These are phyloP conservation scores for Temnothorax longispinosus DNA, from an alignment of 1,140 invertebrate genomes.

Conservation along the genomic window DNA sequence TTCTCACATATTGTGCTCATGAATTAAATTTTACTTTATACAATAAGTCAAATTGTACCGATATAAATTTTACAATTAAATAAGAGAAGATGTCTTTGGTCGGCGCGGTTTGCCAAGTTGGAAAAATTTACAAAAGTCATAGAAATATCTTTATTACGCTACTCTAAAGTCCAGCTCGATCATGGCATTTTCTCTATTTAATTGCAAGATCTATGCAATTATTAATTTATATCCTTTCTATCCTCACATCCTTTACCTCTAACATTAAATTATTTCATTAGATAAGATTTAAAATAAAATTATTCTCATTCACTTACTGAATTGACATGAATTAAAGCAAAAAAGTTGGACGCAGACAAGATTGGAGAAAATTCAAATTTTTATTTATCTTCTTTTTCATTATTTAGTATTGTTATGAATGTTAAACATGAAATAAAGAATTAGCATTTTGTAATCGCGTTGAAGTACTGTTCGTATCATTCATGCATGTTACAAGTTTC, in stretches of 20 bases:
- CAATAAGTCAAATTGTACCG: no score
- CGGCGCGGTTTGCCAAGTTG: no score
- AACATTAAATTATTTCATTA: background rate
- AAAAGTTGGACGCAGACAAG: background rate
- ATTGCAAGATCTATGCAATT: background rate
- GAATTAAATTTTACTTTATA: conserved; percentile 66
- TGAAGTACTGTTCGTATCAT: background rate
- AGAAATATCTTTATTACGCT: no score
- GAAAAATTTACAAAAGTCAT: no score
- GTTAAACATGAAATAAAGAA: background rate
- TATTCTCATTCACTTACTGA: background rate
- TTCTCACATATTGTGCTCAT: conserved; percentile 57
- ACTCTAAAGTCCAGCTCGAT: no score
- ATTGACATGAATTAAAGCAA: background rate
- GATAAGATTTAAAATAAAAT: background rate
- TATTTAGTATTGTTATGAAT: background rate
- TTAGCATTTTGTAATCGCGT: background rate
- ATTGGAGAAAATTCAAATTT: background rate
- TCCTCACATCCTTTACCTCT: background rate
- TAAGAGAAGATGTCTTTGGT: no score
- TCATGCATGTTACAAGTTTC: background rate
- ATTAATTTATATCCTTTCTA: background rate
- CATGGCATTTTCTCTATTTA: no score
- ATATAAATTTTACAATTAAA: no score
- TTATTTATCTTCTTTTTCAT: background rate